Percentiles rank a stretch among this genome's conserved stretches.
phyloP scores from a whole-genome alignment of 2,888 invertebrate genomes.

The Rhopalosiphum nymphaeae region DNA sequence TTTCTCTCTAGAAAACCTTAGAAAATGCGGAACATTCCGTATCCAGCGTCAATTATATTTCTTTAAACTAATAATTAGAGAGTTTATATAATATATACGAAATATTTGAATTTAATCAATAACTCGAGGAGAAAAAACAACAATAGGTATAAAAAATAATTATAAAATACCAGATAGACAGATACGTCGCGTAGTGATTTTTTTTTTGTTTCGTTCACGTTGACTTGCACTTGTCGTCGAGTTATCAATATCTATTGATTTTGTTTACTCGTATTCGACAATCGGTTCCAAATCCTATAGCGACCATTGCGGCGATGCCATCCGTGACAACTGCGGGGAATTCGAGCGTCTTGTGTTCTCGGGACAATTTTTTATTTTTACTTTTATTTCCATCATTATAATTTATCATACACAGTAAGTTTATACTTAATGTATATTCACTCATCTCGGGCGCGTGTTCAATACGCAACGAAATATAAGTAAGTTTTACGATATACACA shows the following conservation, averaged over 20 bases:
- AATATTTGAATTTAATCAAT: not conserved
- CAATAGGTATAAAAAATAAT: not conserved
- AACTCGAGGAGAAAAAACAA: not conserved
- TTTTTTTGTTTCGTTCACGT: not conserved
- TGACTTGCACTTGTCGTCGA: not conserved
- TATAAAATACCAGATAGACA: not conserved
- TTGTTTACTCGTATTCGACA: not conserved
- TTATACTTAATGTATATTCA: not conserved
- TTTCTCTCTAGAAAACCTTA: not conserved
- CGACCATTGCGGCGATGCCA: not conserved
- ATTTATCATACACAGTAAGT: not conserved
- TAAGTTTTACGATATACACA: not conserved
- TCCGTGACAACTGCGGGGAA: not conserved
- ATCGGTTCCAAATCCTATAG: not conserved
- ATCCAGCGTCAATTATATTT: not conserved
- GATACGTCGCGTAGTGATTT: not conserved
- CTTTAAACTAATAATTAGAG: not conserved
- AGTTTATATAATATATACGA: not conserved
- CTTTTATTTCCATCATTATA: not conserved
- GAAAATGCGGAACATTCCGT: constrained; percentile 10
- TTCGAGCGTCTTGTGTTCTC: not conserved
- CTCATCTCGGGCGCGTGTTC: not conserved
- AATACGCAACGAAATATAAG: not conserved
- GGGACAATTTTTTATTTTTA: not conserved
- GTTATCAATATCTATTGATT: not conserved